phyloP scores from a whole-genome alignment of 2,888 invertebrate genomes.

The Apoda limacodes region DNA sequence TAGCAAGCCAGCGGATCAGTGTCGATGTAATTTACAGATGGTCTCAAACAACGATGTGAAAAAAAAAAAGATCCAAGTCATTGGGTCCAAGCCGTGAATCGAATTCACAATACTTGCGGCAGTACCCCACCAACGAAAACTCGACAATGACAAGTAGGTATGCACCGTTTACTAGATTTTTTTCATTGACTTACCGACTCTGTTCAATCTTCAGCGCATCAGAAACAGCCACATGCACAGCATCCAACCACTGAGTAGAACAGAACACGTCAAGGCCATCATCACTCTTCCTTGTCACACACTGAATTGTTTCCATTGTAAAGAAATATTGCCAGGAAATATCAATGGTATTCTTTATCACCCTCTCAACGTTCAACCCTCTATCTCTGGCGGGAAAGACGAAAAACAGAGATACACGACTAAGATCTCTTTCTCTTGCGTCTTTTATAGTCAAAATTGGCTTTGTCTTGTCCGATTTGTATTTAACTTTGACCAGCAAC shows the following conservation, averaged over 20 bases:
- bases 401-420: slow-evolving; percentile 28
- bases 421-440: slow-evolving; percentile 52
- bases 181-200: slow-evolving; percentile 71
- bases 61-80: too few relatives aligned
- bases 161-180: too few relatives aligned
- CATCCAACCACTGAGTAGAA: slow-evolving; percentile 75
- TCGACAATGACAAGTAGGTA: too few relatives aligned
- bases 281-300: slow-evolving; percentile 76
- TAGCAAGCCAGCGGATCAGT: too few relatives aligned
- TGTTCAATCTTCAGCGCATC: slow-evolving; percentile 63
- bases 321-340: slow-evolving; percentile 80
- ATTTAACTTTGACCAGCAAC: slow-evolving; percentile 69
- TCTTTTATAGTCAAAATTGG: slow-evolving; percentile 48
- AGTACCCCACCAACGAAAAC: too few relatives aligned
- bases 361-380: slow-evolving; percentile 41
- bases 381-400: slow-evolving; percentile 33
- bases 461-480: slow-evolving; percentile 40
- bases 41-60: too few relatives aligned
- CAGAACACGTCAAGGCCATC: slow-evolving; percentile 75
- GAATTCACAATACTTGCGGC: too few relatives aligned
- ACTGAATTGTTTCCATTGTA: slow-evolving; percentile 77
- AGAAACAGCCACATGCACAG: slow-evolving; percentile 69
- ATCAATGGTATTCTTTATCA: slow-evolving; percentile 70
- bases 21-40: too few relatives aligned
- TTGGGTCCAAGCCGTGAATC: too few relatives aligned